Percentiles rank a stretch among this genome's conserved stretches.
phyloP scores from a whole-genome alignment of 2,888 invertebrate species.

The Bellardia pandia region DNA sequence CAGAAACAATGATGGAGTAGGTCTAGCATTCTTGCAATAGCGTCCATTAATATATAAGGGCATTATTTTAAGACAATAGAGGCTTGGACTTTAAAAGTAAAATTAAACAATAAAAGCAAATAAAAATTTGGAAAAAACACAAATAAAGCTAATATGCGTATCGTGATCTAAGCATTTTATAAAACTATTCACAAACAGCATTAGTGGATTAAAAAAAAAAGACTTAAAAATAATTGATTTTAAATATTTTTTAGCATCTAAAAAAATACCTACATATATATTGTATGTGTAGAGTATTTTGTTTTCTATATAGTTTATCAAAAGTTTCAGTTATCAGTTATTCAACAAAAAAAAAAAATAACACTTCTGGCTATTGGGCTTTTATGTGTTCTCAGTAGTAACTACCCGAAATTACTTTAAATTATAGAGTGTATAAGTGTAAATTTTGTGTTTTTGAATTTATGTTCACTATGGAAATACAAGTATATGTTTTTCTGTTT shows the following conservation, averaged over 20 bases:
- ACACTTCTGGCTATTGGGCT: slow-evolving; percentile 30
- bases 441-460: background rate
- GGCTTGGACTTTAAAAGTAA: no score
- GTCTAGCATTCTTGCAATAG: no score
- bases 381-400: slow-evolving; percentile 20
- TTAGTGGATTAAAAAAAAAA: no score
- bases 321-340: background rate
- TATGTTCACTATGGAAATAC: background rate
- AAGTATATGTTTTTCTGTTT: background rate
- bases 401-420: slow-evolving; percentile 37
- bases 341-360: slow-evolving; percentile 20
- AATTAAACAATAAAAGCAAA: no score
- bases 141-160: no score
- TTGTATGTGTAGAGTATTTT: background rate
- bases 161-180: no score
- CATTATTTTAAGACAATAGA: no score
- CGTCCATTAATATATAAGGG: background rate
- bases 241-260: no score
- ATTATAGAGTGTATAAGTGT: slow-evolving; percentile 18
- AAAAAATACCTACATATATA: no score
- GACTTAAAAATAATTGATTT: no score
- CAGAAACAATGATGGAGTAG: background rate
- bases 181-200: no score
- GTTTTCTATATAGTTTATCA: background rate
- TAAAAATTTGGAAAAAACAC: no score